Evolutionary conservation across 2,888 invertebrate species (phyloP).

Genomic region (Ashinkailepas kermadecensis): DNA sequence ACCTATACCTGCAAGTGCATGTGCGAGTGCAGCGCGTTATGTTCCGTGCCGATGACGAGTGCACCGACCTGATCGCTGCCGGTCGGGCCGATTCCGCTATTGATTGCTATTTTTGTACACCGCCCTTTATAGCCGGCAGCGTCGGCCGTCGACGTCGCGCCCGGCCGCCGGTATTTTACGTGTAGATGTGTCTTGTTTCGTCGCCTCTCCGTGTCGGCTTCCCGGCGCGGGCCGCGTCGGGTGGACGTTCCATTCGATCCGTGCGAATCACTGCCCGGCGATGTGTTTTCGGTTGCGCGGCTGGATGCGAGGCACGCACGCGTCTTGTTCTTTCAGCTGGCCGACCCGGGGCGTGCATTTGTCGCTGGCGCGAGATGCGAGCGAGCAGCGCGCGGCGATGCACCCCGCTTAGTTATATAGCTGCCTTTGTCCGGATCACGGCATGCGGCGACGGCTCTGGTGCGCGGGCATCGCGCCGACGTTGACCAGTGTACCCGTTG

Average conservation of each 20-base stretch:
- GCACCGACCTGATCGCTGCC: too few relatives aligned
- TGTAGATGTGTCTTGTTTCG: not conserved
- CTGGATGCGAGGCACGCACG: too few relatives aligned
- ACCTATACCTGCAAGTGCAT: too few relatives aligned
- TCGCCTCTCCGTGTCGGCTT: not conserved
- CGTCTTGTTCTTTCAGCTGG: too few relatives aligned
- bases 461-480: not conserved
- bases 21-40: too few relatives aligned
- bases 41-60: too few relatives aligned
- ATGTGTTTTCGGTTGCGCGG: not conserved
- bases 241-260: too few relatives aligned
- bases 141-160: too few relatives aligned
- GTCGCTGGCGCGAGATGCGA: too few relatives aligned
- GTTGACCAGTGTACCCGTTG: too few relatives aligned
- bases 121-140: not conserved
- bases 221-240: not conserved
- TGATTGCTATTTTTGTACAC: not conserved
- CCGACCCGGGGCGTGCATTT: too few relatives aligned
- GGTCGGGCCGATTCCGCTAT: not conserved
- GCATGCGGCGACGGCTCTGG: not conserved
- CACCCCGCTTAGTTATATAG: not conserved
- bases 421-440: not conserved
- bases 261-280: not conserved
- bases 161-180: not conserved
- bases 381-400: not conserved